A percentile compares a stretch with the other conserved stretches of the same genome.
These are phyloP conservation scores for Quadriops clusia DNA, from an alignment of 2,888 invertebrate genomes.

Conservation along the genomic window DNA sequence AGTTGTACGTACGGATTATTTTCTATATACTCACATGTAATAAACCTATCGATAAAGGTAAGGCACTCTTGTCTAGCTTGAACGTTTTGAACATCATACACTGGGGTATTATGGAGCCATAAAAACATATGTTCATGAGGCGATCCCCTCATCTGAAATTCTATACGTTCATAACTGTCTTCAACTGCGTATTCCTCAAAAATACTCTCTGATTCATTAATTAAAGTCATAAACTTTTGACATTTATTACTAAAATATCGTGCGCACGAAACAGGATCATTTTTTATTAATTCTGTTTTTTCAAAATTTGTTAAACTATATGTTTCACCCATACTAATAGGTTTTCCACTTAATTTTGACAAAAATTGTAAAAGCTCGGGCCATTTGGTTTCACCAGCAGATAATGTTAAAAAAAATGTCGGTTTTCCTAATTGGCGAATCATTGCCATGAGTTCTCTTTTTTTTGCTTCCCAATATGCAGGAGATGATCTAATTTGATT, in stretches of 20 bases:
- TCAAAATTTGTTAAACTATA: conserved; percentile 1
- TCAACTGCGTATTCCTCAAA: conserved; percentile 11
- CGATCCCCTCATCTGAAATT: conserved; percentile 21
- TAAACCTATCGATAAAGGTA: conserved; percentile 14
- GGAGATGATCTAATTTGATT: conserved; percentile 13
- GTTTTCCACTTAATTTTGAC: conserved; percentile 8
- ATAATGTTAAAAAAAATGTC: conserved; percentile 16
- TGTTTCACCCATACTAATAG: neutral
- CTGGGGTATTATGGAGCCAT: conserved; percentile 13
- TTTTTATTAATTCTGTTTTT: conserved; percentile 17
- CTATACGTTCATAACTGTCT: conserved; percentile 16
- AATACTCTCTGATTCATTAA: conserved; percentile 9
- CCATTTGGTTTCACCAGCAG: conserved; percentile 15
- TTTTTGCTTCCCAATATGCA: conserved; percentile 16
- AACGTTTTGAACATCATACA: conserved; percentile 4
- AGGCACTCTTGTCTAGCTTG: conserved; percentile 6
- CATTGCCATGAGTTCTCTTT: conserved; percentile 17
- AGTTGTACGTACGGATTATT: conserved; percentile 15
- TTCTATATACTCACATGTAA: conserved; percentile 17
- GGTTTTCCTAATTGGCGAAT: conserved; percentile 16
- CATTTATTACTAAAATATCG: conserved; percentile 13
- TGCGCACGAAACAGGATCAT: conserved; percentile 20
- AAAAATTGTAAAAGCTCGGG: conserved; percentile 14
- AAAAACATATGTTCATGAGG: conserved; percentile 15
- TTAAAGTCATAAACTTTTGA: conserved; percentile 10